Evolutionary conservation across 2,797 vertebrate genomes (phyloP), one percentile per base, ranked within the genome.

Genomic region (Chrysocyon brachyurus): DNA sequence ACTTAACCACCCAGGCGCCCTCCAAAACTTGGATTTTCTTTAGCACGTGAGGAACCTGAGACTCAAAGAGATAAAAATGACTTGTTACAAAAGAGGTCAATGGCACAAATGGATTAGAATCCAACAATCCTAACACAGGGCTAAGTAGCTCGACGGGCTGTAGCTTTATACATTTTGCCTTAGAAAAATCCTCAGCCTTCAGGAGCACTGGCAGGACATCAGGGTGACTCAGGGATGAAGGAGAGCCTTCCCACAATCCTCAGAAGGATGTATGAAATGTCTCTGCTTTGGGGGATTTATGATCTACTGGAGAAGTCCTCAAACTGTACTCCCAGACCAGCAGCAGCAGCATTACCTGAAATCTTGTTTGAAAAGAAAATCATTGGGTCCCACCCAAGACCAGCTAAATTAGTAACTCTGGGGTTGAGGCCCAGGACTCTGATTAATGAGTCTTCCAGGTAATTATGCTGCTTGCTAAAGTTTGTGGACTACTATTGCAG

Each of bases 261-360:
- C 54, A 56, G 75, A 26, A 90, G 73, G 92, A 61, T 77, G 22
- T 19, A 36, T 10, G 11, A 49, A 82, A 3, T 11, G 10, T 59
- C 49, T 94, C 92, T 78, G 14, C 36, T 83, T 85, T 86, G 46
- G 36, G 84, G 81, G 59, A 88, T 79, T 83, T 72, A 90, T 72
- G 68, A 86, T 15, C 52, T 61, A n/a, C 4, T 1, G 19, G 54
- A 75, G 40, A 31, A 10, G 22, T 64, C 61, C 22, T 87, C 31
- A 66, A 14, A 33, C 6, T 61, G 17, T 66, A 72, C 59, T 81
- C 64, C 36, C 57, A 90, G 36, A 68, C 7, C 28, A 16, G 33
- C 26, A 85, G n/a, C 11, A 66, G 33, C 24, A 61, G 19, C 72
- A 85, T 78, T n/a, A 66, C 63, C 63, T 96, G 79, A 82, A 82